Evolutionary conservation across 2,888 invertebrate genomes (phyloP).

Genomic region (Apomyelois bistriatella): DNA sequence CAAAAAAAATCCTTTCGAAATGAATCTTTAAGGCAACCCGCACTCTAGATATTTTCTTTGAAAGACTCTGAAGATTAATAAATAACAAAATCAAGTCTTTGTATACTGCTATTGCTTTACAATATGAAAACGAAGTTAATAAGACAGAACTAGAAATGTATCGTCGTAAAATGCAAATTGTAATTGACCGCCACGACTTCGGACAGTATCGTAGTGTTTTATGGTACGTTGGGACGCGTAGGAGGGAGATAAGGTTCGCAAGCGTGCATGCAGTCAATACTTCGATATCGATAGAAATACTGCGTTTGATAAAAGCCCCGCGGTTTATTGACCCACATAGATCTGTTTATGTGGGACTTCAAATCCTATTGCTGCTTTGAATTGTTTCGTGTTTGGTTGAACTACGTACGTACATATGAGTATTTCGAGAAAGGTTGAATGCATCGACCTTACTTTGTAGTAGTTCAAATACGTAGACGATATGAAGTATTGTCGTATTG

Average conservation of each 20-base stretch:
- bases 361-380: not conserved
- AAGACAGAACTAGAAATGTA: not conserved
- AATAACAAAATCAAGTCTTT: too few relatives aligned
- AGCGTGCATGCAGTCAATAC: conserved; percentile 44
- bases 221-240: conserved; percentile 49
- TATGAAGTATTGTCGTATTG: too few relatives aligned
- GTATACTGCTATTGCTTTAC: too few relatives aligned
- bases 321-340: conserved; percentile 49
- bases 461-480: too few relatives aligned
- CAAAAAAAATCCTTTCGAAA: too few relatives aligned
- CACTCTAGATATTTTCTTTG: too few relatives aligned
- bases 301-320: conserved; percentile 49
- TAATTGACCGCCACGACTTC: not conserved
- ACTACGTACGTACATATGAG: too few relatives aligned
- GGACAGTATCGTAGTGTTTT: conserved; percentile 22
- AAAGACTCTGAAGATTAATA: too few relatives aligned
- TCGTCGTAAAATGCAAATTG: conserved; percentile 6
- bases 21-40: too few relatives aligned
- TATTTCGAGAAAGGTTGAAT: too few relatives aligned
- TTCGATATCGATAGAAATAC: conserved; percentile 48
- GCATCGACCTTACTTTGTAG: too few relatives aligned
- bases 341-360: not conserved
- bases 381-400: not conserved
- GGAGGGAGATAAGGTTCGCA: conserved; percentile 55
- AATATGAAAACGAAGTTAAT: too few relatives aligned